These are phyloP conservation scores for Anguilla rostrata DNA, from an alignment of 2,113 vertebrate species.

Conservation along the genomic window DNA sequence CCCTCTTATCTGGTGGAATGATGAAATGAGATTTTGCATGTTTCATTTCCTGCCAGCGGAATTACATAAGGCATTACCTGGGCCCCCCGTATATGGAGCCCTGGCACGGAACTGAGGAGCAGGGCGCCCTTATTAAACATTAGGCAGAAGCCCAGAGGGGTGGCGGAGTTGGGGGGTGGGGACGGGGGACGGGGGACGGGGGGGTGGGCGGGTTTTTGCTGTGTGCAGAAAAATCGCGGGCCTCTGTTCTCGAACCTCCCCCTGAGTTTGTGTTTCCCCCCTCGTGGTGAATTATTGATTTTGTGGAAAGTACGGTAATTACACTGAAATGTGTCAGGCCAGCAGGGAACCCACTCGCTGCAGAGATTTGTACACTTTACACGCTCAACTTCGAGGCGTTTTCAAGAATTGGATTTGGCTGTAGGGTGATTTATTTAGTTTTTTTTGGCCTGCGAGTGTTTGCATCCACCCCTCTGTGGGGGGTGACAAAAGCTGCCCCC, in stretches of 20 bases:
- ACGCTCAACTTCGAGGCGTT: not conserved
- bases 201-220: not conserved
- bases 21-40: not conserved
- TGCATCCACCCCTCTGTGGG: not conserved
- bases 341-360: not conserved
- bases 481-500: not conserved
- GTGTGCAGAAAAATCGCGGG: not conserved
- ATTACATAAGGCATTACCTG: not conserved
- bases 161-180: not conserved
- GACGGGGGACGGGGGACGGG: not conserved
- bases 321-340: not conserved
- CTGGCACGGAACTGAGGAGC: not conserved
- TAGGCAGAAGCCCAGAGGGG: not conserved
- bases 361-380: not conserved
- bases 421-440: not conserved
- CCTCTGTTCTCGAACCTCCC: not conserved
- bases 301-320: not conserved
- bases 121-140: not conserved
- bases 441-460: not conserved
- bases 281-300: not conserved
- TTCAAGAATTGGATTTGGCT: slow-evolving; percentile 5
- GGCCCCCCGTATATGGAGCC: not conserved
- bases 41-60: not conserved
- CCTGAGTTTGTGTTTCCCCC: not conserved
- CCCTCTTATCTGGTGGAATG: not conserved